phyloP scores from a whole-genome alignment of 1,140 invertebrate species.

The Phthorimaea operculella region DNA sequence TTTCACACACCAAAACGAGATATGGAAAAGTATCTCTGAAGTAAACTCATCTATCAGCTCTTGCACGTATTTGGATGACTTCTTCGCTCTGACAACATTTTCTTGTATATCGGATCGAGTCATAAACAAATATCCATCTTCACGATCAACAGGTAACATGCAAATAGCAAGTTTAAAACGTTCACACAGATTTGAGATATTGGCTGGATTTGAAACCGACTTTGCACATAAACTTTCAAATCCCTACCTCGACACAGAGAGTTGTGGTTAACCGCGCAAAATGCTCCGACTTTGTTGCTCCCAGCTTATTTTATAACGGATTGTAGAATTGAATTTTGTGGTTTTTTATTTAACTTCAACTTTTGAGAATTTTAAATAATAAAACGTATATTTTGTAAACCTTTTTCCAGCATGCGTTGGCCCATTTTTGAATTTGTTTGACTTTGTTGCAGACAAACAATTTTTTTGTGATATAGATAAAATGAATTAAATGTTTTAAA shows the following conservation, averaged over 20 bases:
- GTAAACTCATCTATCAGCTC: too few species aligned
- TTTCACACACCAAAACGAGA: too few species aligned
- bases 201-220: constrained; percentile 43
- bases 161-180: constrained; percentile 34
- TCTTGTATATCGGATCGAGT: background rate
- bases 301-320: constrained; percentile 64
- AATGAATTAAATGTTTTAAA: too few species aligned
- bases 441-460: too few species aligned
- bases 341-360: constrained; percentile 35
- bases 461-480: too few species aligned
- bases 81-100: too few species aligned
- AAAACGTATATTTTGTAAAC: too few species aligned
- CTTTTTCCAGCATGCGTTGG: too few species aligned
- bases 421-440: too few species aligned
- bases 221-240: constrained; percentile 55
- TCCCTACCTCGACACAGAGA: constrained; percentile 53
- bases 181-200: constrained; percentile 44
- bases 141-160: constrained; percentile 40
- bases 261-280: constrained; percentile 62
- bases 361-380: background rate
- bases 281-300: constrained; percentile 61
- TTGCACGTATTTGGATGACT: too few species aligned
- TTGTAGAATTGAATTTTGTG: constrained; percentile 65
- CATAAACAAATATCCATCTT: too few species aligned
- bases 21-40: too few species aligned